Percentiles rank a stretch among this genome's conserved stretches.
These are phyloP conservation scores for Metopia argyrocephala DNA, from an alignment of 2,888 invertebrate genomes.

Conservation along the genomic window DNA sequence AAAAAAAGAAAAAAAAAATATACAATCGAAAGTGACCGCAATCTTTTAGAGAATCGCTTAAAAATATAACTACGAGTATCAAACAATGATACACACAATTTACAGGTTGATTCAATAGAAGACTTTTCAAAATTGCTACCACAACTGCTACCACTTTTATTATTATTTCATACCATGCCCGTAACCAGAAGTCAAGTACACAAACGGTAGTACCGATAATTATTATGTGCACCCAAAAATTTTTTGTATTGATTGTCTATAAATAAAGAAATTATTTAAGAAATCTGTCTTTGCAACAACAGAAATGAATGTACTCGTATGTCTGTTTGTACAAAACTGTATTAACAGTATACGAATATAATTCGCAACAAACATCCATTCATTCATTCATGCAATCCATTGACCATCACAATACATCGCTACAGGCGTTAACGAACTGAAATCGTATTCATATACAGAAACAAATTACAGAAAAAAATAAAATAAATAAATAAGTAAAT, in stretches of 20 bases:
- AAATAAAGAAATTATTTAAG: constrained; percentile 49
- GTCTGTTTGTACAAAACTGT: too few relatives aligned
- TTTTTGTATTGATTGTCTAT: constrained; percentile 15
- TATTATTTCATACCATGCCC: background rate
- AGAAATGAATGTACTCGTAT: too few relatives aligned
- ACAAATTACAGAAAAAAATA: constrained; percentile 2
- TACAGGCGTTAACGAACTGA: constrained; percentile 54
- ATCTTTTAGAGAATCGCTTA: constrained; percentile 60
- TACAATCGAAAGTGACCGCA: constrained; percentile 64
- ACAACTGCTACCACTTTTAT: constrained; percentile 30
- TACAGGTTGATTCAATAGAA: constrained; percentile 51
- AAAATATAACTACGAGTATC: constrained; percentile 56
- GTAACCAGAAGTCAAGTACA: constrained; percentile 56
- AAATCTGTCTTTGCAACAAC: constrained; percentile 33
- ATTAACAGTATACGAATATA: constrained; percentile 32
- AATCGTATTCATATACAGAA: constrained; percentile 11
- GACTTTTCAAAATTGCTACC: constrained; percentile 26
- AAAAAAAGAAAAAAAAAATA: constrained; percentile 25
- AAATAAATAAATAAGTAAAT: constrained; percentile 2
- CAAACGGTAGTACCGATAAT: constrained; percentile 33
- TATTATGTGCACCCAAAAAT: constrained; percentile 55
- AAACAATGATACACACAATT: constrained; percentile 45
- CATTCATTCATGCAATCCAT: constrained; percentile 40
- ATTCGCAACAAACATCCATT: constrained; percentile 26
- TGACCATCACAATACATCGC: constrained; percentile 44